Evolutionary conservation across 2,797 vertebrate species (phyloP).

Genomic region (Coreius guichenoti): DNA sequence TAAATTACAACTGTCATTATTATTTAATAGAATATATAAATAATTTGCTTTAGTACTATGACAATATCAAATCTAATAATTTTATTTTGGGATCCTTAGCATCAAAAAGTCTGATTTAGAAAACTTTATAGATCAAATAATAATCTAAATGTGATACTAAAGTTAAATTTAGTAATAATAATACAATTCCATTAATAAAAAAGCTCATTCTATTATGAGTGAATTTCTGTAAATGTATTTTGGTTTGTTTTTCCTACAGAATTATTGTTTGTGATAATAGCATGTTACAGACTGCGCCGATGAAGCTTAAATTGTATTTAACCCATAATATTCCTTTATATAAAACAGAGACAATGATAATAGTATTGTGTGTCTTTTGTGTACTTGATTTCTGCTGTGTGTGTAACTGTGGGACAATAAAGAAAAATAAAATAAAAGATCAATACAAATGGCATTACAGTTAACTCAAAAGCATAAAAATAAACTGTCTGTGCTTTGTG

Average conservation of each 20-base stretch:
- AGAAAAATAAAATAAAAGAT: neutral
- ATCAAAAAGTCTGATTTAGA: neutral
- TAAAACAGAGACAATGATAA: neutral
- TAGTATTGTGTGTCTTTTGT: neutral
- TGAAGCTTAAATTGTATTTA: neutral
- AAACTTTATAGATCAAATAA: neutral
- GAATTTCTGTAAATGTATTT: neutral
- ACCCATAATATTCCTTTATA: neutral
- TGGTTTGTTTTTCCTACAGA: neutral
- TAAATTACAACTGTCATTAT: too few species aligned
- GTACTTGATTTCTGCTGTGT: neutral
- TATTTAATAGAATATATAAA: neutral
- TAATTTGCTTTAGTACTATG: neutral
- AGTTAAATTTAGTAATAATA: neutral
- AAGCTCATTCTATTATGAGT: neutral
- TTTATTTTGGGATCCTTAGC: neutral
- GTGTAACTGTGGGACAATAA: neutral
- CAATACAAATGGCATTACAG: conserved; percentile 15
- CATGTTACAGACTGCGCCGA: neutral
- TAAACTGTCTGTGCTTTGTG: conserved; percentile 5
- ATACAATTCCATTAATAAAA: neutral
- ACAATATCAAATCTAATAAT: neutral
- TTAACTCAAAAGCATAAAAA: conserved; percentile 22
- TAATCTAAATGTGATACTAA: neutral
- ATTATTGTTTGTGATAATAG: neutral